Percentiles rank a stretch among this genome's conserved stretches.
Conservation (phyloP, 2,888 invertebrate species). For the Lottia scabra region DNA sequence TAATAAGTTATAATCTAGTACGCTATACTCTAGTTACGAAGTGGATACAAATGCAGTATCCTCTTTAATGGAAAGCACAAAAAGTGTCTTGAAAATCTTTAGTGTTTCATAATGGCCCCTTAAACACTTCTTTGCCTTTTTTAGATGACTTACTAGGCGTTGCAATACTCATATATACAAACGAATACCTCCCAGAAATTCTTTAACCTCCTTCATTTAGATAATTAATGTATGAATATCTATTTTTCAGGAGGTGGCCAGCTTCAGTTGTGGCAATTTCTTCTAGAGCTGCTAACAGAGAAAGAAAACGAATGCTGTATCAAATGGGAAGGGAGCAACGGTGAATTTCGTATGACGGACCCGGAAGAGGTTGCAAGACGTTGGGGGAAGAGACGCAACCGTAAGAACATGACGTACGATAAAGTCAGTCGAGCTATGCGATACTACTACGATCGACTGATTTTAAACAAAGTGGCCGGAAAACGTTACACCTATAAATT, state of each 20-base stretch:
- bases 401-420: conserved; percentile 47
- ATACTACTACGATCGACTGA: conserved; percentile 61
- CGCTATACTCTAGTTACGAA: too few species aligned
- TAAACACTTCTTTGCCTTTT: too few species aligned
- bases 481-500: conserved; percentile 48
- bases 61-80: too few species aligned
- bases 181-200: too few species aligned
- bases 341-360: conserved; percentile 42
- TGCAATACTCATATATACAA: too few species aligned
- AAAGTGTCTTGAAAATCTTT: too few species aligned
- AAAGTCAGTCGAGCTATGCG: conserved; percentile 51
- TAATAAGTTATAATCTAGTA: too few species aligned
- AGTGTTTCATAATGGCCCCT: too few species aligned
- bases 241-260: conserved; percentile 75
- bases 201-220: too few species aligned
- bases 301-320: conserved; percentile 79
- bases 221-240: too few species aligned
- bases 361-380: conserved; percentile 42
- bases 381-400: conserved; percentile 42
- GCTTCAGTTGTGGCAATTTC: conserved; percentile 51
- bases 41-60: too few species aligned
- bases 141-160: too few species aligned
- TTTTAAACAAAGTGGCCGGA: conserved; percentile 48
- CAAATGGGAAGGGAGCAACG: conserved; percentile 38
- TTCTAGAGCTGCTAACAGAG: conserved; percentile 76